Conservation (phyloP, 2,888 invertebrate genomes). For the Cryptocephalus moraei region DNA sequence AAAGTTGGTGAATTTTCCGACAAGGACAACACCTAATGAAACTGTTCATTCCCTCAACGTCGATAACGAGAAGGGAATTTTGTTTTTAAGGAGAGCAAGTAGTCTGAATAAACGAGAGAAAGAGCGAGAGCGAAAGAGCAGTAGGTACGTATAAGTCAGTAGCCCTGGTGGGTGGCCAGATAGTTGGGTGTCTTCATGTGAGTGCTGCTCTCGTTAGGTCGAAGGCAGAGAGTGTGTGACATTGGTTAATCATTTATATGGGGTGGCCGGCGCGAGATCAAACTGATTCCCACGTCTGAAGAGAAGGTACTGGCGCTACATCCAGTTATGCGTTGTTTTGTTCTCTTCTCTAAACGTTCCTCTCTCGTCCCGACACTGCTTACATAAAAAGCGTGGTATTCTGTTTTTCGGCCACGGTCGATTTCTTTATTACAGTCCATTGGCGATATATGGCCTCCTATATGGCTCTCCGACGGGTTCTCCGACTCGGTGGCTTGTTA, state of each 20-base stretch:
- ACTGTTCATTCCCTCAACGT: too few relatives aligned
- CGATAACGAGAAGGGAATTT: too few relatives aligned
- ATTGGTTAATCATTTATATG: constrained; percentile 19
- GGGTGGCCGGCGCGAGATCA: constrained; percentile 20
- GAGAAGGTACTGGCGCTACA: constrained; percentile 5
- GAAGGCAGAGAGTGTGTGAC: constrained; percentile 15
- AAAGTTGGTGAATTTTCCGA: too few relatives aligned
- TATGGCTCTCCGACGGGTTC: too few relatives aligned
- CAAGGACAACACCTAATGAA: too few relatives aligned
- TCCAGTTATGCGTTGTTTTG: constrained; percentile 3
- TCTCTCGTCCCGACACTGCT: too few relatives aligned
- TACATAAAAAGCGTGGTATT: background rate
- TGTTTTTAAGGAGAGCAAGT: too few relatives aligned
- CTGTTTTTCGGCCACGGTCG: background rate
- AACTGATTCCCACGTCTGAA: constrained; percentile 12
- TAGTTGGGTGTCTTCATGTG: constrained; percentile 19
- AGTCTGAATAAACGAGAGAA: too few relatives aligned
- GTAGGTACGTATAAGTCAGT: constrained; percentile 7
- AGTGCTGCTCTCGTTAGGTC: constrained; percentile 21
- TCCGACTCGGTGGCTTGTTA: too few relatives aligned
- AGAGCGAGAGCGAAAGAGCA: too few relatives aligned
- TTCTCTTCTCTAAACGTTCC: constrained; percentile 1
- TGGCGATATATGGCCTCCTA: too few relatives aligned
- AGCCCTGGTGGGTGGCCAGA: constrained; percentile 20
- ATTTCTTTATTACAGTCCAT: background rate